These are phyloP conservation scores for Limenitis camilla DNA, from an alignment of 2,888 invertebrate species.

Conservation along the genomic window DNA sequence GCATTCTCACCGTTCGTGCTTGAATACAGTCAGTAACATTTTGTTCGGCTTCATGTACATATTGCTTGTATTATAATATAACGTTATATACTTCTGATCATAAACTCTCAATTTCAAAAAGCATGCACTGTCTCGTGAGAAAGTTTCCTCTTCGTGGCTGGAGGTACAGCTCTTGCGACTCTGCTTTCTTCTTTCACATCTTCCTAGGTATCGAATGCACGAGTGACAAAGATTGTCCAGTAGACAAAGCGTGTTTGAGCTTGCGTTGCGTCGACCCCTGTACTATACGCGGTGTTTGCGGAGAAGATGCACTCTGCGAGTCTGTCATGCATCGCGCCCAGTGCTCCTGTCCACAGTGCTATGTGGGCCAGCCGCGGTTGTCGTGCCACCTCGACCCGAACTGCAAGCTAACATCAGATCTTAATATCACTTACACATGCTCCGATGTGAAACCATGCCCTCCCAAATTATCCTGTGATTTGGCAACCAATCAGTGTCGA, in stretches of 20 bases:
- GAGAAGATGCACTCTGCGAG: constrained; percentile 90
- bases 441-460: constrained; percentile 82
- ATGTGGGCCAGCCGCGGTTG: constrained; percentile 86
- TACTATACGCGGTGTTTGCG: constrained; percentile 90
- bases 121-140: constrained; percentile 84
- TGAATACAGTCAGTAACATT: constrained; percentile 70
- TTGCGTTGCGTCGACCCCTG: constrained; percentile 94
- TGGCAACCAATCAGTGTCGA: constrained; percentile 80
- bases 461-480: constrained; percentile 82
- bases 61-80: constrained; percentile 77
- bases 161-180: constrained; percentile 84
- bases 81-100: constrained; percentile 70
- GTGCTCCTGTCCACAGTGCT: constrained; percentile 91
- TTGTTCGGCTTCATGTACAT: constrained; percentile 76
- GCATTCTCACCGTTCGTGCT: constrained; percentile 77
- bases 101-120: constrained; percentile 74
- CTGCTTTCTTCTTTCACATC: constrained; percentile 75
- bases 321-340: constrained; percentile 88
- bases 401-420: constrained; percentile 79
- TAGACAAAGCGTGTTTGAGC: constrained; percentile 93
- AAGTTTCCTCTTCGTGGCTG: constrained; percentile 92
- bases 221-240: constrained; percentile 92
- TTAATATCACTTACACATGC: constrained; percentile 78
- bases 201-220: constrained; percentile 89
- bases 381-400: constrained; percentile 86